A percentile compares a stretch with the other conserved stretches of the same genome.
These are phyloP conservation scores for Trachurus trachurus DNA, from an alignment of 2,797 vertebrate species.

Conservation along the genomic window DNA sequence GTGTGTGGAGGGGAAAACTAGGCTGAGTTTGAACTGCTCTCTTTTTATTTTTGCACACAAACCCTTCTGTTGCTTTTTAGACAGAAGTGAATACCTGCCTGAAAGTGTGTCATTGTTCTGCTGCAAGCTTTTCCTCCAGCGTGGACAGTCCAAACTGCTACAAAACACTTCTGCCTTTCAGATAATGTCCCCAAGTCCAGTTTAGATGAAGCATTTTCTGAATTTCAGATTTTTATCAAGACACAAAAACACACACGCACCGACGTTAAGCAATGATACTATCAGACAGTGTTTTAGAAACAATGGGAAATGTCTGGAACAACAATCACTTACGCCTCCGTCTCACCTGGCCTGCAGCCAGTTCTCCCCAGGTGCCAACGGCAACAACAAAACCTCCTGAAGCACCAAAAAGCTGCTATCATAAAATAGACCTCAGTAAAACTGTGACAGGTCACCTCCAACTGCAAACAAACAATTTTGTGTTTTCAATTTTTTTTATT, in stretches of 20 bases:
- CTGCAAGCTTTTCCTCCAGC: too few relatives aligned
- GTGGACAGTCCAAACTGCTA: too few relatives aligned
- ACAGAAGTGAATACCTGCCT: not conserved
- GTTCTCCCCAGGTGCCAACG: not conserved
- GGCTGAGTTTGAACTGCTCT: not conserved
- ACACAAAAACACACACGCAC: too few relatives aligned
- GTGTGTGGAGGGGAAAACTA: not conserved
- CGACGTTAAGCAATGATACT: not conserved
- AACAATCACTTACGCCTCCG: not conserved
- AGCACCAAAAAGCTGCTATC: not conserved
- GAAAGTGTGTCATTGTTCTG: too few relatives aligned
- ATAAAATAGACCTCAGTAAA: not conserved
- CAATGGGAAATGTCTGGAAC: not conserved
- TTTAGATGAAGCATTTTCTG: too few relatives aligned
- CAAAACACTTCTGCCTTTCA: too few relatives aligned
- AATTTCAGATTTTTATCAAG: too few relatives aligned
- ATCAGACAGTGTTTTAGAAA: not conserved
- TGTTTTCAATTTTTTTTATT: too few relatives aligned
- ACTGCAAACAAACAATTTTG: too few relatives aligned
- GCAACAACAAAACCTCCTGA: not conserved
- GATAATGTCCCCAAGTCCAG: too few relatives aligned
- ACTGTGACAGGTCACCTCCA: not conserved
- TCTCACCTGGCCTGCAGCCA: not conserved
- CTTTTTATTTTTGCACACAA: not conserved
- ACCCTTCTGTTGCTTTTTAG: not conserved